Percentiles rank a stretch among this genome's conserved stretches.
Evolutionary conservation across 2,888 invertebrate species (phyloP).

Genomic region (Diarsia mendica): DNA sequence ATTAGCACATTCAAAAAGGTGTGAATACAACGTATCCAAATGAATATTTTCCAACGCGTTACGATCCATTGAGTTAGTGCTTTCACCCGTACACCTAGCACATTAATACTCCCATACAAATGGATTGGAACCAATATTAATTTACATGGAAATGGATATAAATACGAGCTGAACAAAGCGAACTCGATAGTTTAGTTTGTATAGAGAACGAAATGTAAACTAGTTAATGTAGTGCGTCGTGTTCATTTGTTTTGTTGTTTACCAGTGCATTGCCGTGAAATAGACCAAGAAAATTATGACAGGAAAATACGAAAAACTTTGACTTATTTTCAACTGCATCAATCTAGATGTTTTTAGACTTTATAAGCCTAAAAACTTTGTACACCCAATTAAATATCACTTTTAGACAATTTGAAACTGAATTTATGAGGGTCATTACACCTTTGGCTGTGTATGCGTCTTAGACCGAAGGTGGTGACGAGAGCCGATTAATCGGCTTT

Average conservation of each 20-base stretch:
- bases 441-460: not conserved
- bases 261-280: not conserved
- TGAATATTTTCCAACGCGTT: slow-evolving; percentile 23
- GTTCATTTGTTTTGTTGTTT: slow-evolving; percentile 6
- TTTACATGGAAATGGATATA: slow-evolving; percentile 46
- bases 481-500: not conserved
- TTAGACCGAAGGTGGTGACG: not conserved
- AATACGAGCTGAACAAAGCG: slow-evolving; percentile 45
- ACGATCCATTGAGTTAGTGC: slow-evolving; percentile 26
- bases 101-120: slow-evolving; percentile 26
- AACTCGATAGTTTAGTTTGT: slow-evolving; percentile 31
- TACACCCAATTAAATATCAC: too few relatives aligned
- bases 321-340: not conserved
- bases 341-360: not conserved
- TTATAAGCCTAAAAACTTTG: too few relatives aligned
- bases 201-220: slow-evolving; percentile 25
- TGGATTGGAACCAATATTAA: slow-evolving; percentile 48
- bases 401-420: too few relatives aligned
- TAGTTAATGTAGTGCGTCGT: slow-evolving; percentile 23
- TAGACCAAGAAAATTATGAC: not conserved
- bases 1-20: not conserved
- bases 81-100: slow-evolving; percentile 15
- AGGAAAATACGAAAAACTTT: not conserved
- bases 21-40: slow-evolving; percentile 15
- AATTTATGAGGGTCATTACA: not conserved